These are phyloP conservation scores for Eurystomus gularis DNA, from an alignment of 2,113 vertebrate genomes.

Conservation along the genomic window DNA sequence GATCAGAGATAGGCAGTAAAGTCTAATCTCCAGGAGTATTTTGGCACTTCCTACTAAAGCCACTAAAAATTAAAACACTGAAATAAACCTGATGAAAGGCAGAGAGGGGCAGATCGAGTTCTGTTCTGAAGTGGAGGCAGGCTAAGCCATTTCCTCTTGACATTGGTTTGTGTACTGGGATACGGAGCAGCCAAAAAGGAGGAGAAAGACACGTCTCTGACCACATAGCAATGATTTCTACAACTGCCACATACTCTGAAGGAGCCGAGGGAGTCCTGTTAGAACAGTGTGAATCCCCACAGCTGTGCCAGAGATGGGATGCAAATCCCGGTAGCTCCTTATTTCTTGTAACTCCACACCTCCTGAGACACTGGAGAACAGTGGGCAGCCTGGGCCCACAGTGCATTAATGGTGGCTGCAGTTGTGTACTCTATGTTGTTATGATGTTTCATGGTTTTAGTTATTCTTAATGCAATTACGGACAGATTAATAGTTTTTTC, in stretches of 20 bases:
- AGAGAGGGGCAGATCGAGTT: neutral
- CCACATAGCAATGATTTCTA: neutral
- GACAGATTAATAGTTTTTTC: neutral
- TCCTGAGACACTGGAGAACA: neutral
- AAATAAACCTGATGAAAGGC: neutral
- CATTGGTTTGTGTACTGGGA: neutral
- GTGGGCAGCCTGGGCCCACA: neutral
- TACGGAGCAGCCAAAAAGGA: neutral
- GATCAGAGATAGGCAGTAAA: neutral
- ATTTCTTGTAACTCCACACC: neutral
- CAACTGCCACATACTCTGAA: neutral
- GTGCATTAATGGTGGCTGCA: neutral
- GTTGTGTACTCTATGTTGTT: neutral
- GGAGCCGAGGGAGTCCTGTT: neutral
- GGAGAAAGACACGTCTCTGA: neutral
- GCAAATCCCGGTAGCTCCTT: neutral
- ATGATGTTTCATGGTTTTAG: neutral
- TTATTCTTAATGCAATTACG: neutral
- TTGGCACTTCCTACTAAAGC: neutral
- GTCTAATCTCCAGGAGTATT: neutral
- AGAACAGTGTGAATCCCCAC: neutral
- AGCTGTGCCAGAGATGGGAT: neutral
- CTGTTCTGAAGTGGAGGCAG: neutral
- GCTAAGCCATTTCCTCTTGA: neutral
- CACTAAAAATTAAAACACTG: neutral